Evolutionary conservation across 2,888 invertebrate species (phyloP).

Genomic region (Amblyjoppa proteus): DNA sequence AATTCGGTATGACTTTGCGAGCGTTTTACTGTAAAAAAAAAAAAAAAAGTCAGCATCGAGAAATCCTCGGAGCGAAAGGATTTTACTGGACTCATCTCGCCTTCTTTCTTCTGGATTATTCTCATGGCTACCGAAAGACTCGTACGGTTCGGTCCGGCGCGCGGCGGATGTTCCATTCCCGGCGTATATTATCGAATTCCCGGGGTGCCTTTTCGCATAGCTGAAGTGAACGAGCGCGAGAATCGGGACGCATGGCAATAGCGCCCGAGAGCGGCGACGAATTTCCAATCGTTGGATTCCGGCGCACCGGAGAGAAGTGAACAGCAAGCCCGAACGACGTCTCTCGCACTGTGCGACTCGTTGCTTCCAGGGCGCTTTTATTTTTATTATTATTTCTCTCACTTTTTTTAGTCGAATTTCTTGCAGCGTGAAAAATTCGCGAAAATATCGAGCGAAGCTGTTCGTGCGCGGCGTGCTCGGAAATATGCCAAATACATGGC

Average conservation of each 20-base stretch:
- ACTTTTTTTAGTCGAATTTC: background rate
- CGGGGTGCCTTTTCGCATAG: slow-evolving; percentile 30
- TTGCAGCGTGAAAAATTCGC: slow-evolving; percentile 36
- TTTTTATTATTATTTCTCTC: background rate
- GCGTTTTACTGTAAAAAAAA: background rate
- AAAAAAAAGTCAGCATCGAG: background rate
- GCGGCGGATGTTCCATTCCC: background rate
- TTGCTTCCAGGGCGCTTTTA: slow-evolving; percentile 15
- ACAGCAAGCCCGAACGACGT: slow-evolving; percentile 10
- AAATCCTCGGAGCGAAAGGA: background rate
- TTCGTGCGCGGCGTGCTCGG: background rate
- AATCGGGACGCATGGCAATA: slow-evolving; percentile 12
- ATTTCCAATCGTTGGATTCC: slow-evolving; percentile 69
- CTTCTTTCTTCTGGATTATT: background rate
- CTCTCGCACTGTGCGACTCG: slow-evolving; percentile 27
- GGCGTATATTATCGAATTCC: slow-evolving; percentile 60
- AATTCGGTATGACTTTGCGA: too few relatives aligned
- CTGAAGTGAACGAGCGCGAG: background rate
- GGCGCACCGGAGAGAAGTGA: slow-evolving; percentile 39
- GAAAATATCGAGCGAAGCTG: slow-evolving; percentile 1
- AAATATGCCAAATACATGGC: slow-evolving; percentile 3
- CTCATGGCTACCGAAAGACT: slow-evolving; percentile 6
- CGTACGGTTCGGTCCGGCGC: slow-evolving; percentile 1
- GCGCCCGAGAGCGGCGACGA: slow-evolving; percentile 46
- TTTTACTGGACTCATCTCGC: background rate